Base-by-base conservation (phyloP, 2,113 vertebrate species). In the Cranoglanis bouderius region DNA sequence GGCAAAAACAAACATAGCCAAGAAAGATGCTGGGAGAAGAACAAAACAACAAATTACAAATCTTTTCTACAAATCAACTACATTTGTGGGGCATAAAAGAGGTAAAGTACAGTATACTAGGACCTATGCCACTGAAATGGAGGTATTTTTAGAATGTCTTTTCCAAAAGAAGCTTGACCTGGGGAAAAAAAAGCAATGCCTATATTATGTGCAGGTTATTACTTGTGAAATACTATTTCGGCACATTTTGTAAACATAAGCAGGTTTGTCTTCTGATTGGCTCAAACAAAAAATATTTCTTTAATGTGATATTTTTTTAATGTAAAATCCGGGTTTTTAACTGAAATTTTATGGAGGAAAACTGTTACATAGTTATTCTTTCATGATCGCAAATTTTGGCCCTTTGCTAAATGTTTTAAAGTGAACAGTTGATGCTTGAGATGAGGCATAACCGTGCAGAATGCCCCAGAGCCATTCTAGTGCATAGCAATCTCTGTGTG, bases 401-500 rank as follows among this genome's bases (percentile, higher is more conserved):
- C 63, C 57, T 51, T 77, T 61, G 7, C 57, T 59, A 26, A 61
- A 38, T n/a, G 6, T 75, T 85, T 55, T 59, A 35, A 59, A 55
- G 72, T 86, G 49, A 86, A 86, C 24, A 61, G 53, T 77, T 49
- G 72, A 88, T 46, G 63, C 84, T 85, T 57, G 55, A 21, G 55
- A 57, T 57, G 55, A 57, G 55, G 55, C 19, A 57, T 57, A 57
- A 0, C 5, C 4, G 4, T 18, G 21, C 55, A 57, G 55, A 57
- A 57, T 21, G 55, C 18, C 55, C 19, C 18, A 5, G 4, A 57
- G 18, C 16, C 55, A 57, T 57, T 57, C 55, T 89, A 91, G 93
- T 94, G 93, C 93, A 93, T 92, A 93, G 93, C 93, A 95, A n/a
- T n/a, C 92, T 93, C 95, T 95, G 95, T 89, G 93, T 84, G 87